Base-by-base conservation (phyloP, 2,797 vertebrate genomes). In the Fistularia commersonii region DNA sequence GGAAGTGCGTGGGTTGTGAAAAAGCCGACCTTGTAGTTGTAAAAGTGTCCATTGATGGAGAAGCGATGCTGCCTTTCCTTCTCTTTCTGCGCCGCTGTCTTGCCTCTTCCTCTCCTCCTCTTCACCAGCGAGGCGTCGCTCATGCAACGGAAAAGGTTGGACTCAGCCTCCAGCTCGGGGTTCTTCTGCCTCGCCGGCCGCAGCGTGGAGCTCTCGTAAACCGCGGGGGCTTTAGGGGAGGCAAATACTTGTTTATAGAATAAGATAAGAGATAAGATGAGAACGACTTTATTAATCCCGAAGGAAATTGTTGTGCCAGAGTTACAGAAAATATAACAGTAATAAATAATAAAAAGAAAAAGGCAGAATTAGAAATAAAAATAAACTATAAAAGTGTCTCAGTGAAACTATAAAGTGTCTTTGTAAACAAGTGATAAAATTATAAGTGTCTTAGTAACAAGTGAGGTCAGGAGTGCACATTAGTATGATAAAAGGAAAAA, bases 1-100 rank as follows among this genome's bases (percentile, higher is more conserved):
- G 14, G 41, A 13, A 8, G 14, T 4, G 5, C 6, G 8, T 8
- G 41, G 14, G 9, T 3, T 7, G 41, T 8, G 8, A 12, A 55
- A n/a, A n/a, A n/a, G n/a, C 14, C 1, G 8, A 87, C 90, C 82
- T 90, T 90, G 31, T 91, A 89, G 79, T 97, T 92, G 60, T 97
- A 98, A 78, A 94, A 95, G 67, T 97, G 96, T 35, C 95, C 94
- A 0, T 98, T 97, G 66, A 97, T 98, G 0, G 94, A 98, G 54
- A 93, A 95, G 46, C 94, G 90, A 54, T 93, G 92, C 0, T 87
- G 88, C 44, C 80, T 86, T 6, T 82, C 82, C 57, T 70, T 85
- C 77, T 88, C 84, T 61, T 72, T 69, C 57, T 91, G 79, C 0
- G 67, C 67, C 0, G 62, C 69, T 0, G 74, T 74, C 72, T 88